phyloP scores from a whole-genome alignment of 2,797 vertebrate genomes.

The Erpetoichthys calabaricus region DNA sequence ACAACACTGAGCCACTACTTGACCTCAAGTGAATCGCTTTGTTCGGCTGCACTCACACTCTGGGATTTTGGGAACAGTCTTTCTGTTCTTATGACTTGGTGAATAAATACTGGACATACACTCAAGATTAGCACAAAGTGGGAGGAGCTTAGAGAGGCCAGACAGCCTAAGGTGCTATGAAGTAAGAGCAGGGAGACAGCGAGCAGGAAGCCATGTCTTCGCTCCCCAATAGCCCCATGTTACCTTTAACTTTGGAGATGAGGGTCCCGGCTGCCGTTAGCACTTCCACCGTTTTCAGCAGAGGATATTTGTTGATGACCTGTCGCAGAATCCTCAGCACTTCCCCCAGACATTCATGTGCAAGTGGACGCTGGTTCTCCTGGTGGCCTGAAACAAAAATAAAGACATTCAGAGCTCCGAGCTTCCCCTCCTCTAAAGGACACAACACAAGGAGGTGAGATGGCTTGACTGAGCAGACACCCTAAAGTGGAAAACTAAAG shows the following conservation, averaged over 20 bases:
- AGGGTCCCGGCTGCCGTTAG: conserved; percentile 84
- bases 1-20: no score
- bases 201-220: no score
- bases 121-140: no score
- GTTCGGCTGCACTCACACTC: no score
- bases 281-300: conserved; percentile 89
- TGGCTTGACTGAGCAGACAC: neutral
- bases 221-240: no score
- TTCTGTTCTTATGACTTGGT: no score
- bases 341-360: conserved; percentile 81
- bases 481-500: neutral
- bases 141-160: no score
- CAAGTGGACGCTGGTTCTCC: conserved; percentile 62
- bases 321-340: conserved; percentile 78
- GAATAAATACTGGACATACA: no score
- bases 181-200: no score
- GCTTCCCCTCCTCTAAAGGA: neutral
- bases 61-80: no score
- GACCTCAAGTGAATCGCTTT: no score
- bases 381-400: conserved; percentile 50
- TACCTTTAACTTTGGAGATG: conserved; percentile 91
- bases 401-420: neutral
- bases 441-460: neutral
- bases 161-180: no score
- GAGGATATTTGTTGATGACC: conserved; percentile 77